A percentile compares a stretch with the other conserved stretches of the same genome.
Evolutionary conservation across 2,113 vertebrate genomes (phyloP).

Genomic region (Leucopsar rothschildi): DNA sequence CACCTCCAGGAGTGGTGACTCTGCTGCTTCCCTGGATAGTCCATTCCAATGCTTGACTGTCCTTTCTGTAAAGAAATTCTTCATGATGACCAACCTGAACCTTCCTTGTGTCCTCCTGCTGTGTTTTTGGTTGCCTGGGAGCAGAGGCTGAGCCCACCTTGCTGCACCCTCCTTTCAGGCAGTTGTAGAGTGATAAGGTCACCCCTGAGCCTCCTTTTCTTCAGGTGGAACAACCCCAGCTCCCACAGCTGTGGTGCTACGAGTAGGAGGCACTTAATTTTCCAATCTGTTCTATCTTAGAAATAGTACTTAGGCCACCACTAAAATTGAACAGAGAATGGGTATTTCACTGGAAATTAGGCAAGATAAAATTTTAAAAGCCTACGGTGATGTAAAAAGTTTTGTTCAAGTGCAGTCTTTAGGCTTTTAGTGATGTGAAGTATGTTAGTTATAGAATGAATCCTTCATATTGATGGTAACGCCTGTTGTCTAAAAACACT

Average conservation of each 20-base stretch:
- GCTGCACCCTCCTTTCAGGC: not conserved
- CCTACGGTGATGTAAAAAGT: not conserved
- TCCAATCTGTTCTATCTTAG: not conserved
- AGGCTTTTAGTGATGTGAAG: not conserved
- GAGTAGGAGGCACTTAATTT: not conserved
- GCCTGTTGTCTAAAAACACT: not conserved
- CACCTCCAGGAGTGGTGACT: not conserved
- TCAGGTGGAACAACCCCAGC: not conserved
- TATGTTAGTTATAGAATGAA: not conserved
- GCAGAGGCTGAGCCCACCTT: not conserved
- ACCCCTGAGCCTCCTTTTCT: not conserved
- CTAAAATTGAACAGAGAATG: not conserved
- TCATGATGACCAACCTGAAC: not conserved
- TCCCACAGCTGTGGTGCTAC: accelerated
- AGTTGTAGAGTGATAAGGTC: not conserved
- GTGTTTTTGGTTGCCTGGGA: not conserved
- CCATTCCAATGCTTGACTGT: not conserved
- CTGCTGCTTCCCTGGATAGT: not conserved
- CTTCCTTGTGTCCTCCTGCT: not conserved
- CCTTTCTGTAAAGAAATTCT: not conserved
- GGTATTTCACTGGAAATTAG: not conserved
- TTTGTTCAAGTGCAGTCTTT: not conserved
- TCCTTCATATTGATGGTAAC: not conserved
- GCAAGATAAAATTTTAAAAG: not conserved
- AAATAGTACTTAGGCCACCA: not conserved